These are phyloP conservation scores for Medauroidea extradentata DNA, from an alignment of 1,140 invertebrate species.

Conservation along the genomic window DNA sequence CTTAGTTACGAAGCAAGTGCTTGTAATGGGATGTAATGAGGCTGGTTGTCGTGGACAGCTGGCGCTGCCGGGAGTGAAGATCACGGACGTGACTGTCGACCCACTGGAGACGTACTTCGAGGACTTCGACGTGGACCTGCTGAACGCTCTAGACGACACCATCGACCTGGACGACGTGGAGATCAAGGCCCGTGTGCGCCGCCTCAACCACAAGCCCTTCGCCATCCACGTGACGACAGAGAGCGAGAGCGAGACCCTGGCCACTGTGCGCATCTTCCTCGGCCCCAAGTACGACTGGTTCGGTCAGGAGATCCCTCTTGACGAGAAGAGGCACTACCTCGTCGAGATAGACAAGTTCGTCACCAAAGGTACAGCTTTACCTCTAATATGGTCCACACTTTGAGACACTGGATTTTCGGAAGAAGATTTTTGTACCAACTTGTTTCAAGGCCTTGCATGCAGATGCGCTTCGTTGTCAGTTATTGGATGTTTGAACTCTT, in stretches of 20 bases:
- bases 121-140: conserved; percentile 58
- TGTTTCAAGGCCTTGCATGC: no score
- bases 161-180: conserved; percentile 27
- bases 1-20: no score
- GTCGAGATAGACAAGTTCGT: conserved; percentile 55
- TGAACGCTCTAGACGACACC: conserved; percentile 40
- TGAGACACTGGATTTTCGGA: not conserved
- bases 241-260: conserved; percentile 50
- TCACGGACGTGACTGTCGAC: conserved; percentile 56
- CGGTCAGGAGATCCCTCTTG: conserved; percentile 44
- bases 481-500: no score
- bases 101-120: conserved; percentile 62
- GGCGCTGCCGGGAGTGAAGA: conserved; percentile 54
- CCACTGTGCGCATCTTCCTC: conserved; percentile 58
- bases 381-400: conserved; percentile 4
- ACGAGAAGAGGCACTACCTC: conserved; percentile 54
- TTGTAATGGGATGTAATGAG: no score
- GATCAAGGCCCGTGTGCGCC: conserved; percentile 52
- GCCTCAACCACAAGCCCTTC: conserved; percentile 59
- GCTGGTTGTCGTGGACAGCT: no score
- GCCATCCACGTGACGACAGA: conserved; percentile 54
- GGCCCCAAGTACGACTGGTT: conserved; percentile 62
- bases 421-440: no score
- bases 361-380: conserved; percentile 37
- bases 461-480: not conserved